phyloP scores from a whole-genome alignment of 2,888 invertebrate genomes.

The Pyrgus malvae region DNA sequence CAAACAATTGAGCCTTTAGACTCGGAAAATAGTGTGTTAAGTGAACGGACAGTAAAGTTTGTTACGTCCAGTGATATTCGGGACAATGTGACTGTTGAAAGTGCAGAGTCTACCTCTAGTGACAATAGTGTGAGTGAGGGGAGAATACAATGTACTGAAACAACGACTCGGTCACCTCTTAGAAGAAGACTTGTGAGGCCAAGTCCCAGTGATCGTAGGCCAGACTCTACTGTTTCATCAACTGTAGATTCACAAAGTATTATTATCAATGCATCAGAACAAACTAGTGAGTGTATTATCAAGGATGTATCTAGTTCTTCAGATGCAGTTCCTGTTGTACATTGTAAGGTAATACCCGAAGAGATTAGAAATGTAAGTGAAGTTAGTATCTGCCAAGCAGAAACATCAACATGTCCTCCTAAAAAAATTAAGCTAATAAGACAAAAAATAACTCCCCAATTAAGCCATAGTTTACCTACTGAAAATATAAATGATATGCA shows the following conservation, averaged over 20 bases:
- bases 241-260: constrained; percentile 64
- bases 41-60: constrained; percentile 70
- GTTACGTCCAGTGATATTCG: constrained; percentile 70
- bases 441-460: constrained; percentile 58
- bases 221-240: constrained; percentile 76
- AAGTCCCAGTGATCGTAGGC: constrained; percentile 60
- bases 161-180: constrained; percentile 59
- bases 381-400: constrained; percentile 77
- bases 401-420: constrained; percentile 67
- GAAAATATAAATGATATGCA: constrained; percentile 37
- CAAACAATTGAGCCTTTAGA: constrained; percentile 51
- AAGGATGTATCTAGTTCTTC: constrained; percentile 78
- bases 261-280: constrained; percentile 49
- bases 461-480: constrained; percentile 46
- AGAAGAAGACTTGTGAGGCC: constrained; percentile 66
- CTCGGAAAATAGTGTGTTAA: constrained; percentile 54
- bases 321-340: constrained; percentile 62
- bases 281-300: constrained; percentile 53
- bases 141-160: constrained; percentile 46
- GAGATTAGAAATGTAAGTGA: constrained; percentile 74
- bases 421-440: constrained; percentile 76
- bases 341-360: constrained; percentile 67
- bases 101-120: constrained; percentile 75
- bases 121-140: constrained; percentile 70
- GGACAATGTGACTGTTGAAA: constrained; percentile 71